phyloP scores from a whole-genome alignment of 2,797 vertebrate species.

The Scolopax bukidnonensis region DNA sequence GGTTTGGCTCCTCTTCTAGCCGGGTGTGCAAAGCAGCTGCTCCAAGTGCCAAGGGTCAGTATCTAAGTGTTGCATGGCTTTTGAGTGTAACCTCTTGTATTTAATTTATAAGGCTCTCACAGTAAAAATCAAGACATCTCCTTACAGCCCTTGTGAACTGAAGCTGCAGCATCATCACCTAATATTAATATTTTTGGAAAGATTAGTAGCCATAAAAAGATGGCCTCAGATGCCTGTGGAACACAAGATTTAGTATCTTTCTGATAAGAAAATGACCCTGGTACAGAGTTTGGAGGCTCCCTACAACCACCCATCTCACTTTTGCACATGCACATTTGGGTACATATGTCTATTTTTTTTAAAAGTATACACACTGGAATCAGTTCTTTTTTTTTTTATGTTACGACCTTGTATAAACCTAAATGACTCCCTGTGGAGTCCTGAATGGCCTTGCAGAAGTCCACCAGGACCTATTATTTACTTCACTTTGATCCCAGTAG shows the following conservation, averaged over 20 bases:
- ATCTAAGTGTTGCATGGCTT: background rate
- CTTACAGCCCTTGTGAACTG: background rate
- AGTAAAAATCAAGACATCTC: background rate
- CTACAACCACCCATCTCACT: background rate
- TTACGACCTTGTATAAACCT: background rate
- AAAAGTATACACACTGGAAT: background rate
- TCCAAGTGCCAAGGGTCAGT: background rate
- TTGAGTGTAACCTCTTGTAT: accelerated
- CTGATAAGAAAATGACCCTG: background rate
- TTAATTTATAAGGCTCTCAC: background rate
- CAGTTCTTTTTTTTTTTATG: background rate
- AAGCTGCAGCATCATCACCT: background rate
- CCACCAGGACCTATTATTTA: background rate
- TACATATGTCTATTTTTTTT: background rate
- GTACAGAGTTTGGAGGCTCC: background rate
- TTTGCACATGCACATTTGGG: background rate
- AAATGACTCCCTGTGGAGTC: background rate
- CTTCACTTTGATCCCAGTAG: constrained; percentile 28
- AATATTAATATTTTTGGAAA: background rate
- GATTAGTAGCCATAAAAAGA: background rate
- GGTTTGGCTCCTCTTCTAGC: background rate
- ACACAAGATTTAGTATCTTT: background rate
- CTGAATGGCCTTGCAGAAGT: background rate
- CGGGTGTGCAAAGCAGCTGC: background rate
- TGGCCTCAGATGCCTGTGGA: accelerated